A percentile compares a stretch with the other conserved stretches of the same genome.
Evolutionary conservation across 2,888 invertebrate species (phyloP).

Genomic region (Macrosoma leucophasiata): DNA sequence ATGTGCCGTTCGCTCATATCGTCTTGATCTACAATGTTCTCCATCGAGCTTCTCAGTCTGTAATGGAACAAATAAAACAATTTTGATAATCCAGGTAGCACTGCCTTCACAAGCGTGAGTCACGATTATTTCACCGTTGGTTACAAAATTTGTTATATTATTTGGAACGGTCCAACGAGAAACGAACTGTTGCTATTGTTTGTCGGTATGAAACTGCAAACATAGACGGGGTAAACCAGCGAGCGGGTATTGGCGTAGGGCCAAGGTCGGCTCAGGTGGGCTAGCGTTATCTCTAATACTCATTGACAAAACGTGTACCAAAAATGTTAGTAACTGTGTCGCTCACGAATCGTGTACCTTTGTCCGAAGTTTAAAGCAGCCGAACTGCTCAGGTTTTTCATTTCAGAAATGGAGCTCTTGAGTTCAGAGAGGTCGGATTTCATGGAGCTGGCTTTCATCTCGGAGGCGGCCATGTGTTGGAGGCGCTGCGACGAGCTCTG

Average conservation of each 20-base stretch:
- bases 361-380: constrained; percentile 64
- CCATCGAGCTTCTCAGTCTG: constrained; percentile 83
- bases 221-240: constrained; percentile 54
- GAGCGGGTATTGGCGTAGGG: constrained; percentile 61
- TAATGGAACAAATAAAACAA: constrained; percentile 25
- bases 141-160: too few relatives aligned
- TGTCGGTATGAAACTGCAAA: constrained; percentile 67
- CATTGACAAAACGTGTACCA: constrained; percentile 41
- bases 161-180: constrained; percentile 41
- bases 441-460: constrained; percentile 88
- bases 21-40: constrained; percentile 84
- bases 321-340: constrained; percentile 27
- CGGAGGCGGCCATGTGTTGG: constrained; percentile 76
- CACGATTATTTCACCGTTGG: too few relatives aligned
- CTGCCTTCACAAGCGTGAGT: too few relatives aligned
- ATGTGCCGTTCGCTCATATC: constrained; percentile 61
- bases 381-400: constrained; percentile 81
- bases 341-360: too few relatives aligned
- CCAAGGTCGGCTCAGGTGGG: constrained; percentile 72
- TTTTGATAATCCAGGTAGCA: too few relatives aligned
- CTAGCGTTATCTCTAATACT: constrained; percentile 45
- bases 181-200: constrained; percentile 65
- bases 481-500: constrained; percentile 75
- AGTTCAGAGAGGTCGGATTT: constrained; percentile 87
- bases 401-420: constrained; percentile 90